Evolutionary conservation across 2,797 vertebrate species (phyloP).

Genomic region (Synaphobranchus kaupii): DNA sequence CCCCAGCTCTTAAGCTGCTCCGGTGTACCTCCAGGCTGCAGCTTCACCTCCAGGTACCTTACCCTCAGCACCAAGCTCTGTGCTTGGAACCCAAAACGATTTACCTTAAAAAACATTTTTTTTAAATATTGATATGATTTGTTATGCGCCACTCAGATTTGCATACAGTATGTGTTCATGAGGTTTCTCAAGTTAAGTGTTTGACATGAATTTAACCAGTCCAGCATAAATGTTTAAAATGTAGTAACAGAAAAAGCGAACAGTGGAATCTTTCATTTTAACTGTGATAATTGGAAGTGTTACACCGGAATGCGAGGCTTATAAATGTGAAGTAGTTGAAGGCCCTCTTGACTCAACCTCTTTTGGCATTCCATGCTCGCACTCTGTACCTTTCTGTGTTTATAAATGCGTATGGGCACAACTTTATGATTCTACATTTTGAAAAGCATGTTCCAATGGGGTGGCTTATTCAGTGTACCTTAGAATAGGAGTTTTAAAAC

Average conservation of each 20-base stretch:
- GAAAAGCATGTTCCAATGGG: too few relatives aligned
- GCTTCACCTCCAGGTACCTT: too few relatives aligned
- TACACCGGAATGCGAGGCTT: not conserved
- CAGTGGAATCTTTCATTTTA: not conserved
- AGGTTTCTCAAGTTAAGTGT: not conserved
- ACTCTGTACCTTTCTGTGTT: not conserved
- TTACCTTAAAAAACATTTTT: not conserved
- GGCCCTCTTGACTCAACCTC: not conserved
- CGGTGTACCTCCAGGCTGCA: too few relatives aligned
- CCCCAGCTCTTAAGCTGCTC: too few relatives aligned
- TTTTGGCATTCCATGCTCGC: not conserved
- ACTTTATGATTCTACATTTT: too few relatives aligned
- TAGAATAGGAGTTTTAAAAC: too few relatives aligned
- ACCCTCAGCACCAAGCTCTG: too few relatives aligned
- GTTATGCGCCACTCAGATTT: not conserved
- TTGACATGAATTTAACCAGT: not conserved
- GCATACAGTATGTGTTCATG: not conserved
- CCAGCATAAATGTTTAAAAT: not conserved
- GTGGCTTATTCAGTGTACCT: too few relatives aligned
- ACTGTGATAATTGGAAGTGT: not conserved
- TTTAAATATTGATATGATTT: not conserved
- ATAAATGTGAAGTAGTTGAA: not conserved
- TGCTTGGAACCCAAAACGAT: not conserved
- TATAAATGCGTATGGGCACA: not conserved
- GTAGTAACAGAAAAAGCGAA: not conserved